Percentiles rank a stretch among this genome's conserved stretches.
These are phyloP conservation scores for Seriola rivoliana DNA, from an alignment of 2,113 vertebrate species.

Conservation along the genomic window DNA sequence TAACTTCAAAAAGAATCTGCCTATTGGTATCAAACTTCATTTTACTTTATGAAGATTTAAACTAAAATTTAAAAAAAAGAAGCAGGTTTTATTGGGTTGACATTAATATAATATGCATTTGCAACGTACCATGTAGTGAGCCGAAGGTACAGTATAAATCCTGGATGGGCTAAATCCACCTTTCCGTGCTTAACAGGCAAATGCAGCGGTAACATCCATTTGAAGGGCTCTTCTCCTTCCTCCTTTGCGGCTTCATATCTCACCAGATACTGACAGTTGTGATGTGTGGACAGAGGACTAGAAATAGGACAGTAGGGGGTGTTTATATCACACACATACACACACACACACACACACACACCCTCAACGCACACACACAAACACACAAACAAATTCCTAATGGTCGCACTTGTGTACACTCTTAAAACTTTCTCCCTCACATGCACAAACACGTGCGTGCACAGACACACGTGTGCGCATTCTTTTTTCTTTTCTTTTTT, in stretches of 20 bases:
- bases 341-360: slow-evolving; percentile 44
- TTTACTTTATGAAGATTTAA: background rate
- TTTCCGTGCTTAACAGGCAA: slow-evolving; percentile 37
- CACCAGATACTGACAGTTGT: slow-evolving; percentile 72
- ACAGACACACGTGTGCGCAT: slow-evolving; percentile 5
- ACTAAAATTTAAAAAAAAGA: background rate
- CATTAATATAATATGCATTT: slow-evolving; percentile 35
- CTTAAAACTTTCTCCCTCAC: slow-evolving; percentile 57
- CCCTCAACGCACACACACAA: slow-evolving; percentile 67
- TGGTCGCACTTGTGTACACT: slow-evolving; percentile 40
- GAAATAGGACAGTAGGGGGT: slow-evolving; percentile 77
- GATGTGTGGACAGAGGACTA: slow-evolving; percentile 72
- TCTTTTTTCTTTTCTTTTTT: background rate
- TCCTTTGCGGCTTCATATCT: slow-evolving; percentile 67
- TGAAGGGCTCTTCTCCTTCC: slow-evolving; percentile 27
- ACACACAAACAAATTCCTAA: slow-evolving; percentile 66
- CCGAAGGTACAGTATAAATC: slow-evolving; percentile 54
- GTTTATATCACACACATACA: slow-evolving; percentile 60
- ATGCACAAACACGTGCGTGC: slow-evolving; percentile 11
- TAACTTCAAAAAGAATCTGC: background rate
- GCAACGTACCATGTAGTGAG: slow-evolving; percentile 67
- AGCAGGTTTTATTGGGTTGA: slow-evolving; percentile 6
- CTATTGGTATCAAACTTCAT: background rate
- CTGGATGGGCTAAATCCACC: slow-evolving; percentile 56
- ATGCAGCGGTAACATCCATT: slow-evolving; percentile 64